A percentile compares a stretch with the other conserved stretches of the same genome.
Evolutionary conservation across 2,888 invertebrate species (phyloP).

Genomic region (Mallateleia sp.): DNA sequence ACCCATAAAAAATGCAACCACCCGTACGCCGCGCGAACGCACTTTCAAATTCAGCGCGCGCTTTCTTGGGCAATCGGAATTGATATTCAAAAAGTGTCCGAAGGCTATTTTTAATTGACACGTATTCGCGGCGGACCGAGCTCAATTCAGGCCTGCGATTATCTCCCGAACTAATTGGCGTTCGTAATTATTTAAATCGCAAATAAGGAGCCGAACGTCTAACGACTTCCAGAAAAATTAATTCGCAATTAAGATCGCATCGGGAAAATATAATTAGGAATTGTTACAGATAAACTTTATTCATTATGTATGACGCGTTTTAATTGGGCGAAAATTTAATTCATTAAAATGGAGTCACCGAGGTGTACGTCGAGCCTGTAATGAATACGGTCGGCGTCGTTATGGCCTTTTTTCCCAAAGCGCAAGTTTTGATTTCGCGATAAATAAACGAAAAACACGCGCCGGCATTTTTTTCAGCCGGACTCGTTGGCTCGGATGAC

Average conservation of each 20-base stretch:
- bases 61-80: slow-evolving; percentile 49
- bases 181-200: slow-evolving; percentile 63
- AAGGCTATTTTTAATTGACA: slow-evolving; percentile 68
- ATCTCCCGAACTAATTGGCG: slow-evolving; percentile 66
- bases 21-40: slow-evolving; percentile 12
- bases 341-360: slow-evolving; percentile 37
- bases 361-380: slow-evolving; percentile 19
- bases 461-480: background rate
- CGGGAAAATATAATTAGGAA: slow-evolving; percentile 69
- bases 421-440: background rate
- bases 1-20: slow-evolving; percentile 46
- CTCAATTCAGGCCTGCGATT: slow-evolving; percentile 41
- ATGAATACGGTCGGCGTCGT: slow-evolving; percentile 25
- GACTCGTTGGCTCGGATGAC: background rate
- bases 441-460: background rate
- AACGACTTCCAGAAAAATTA: slow-evolving; percentile 63
- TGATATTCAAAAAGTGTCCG: slow-evolving; percentile 58
- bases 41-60: slow-evolving; percentile 44
- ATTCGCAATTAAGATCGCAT: slow-evolving; percentile 66
- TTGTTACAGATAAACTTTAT: slow-evolving; percentile 60
- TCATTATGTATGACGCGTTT: slow-evolving; percentile 58
- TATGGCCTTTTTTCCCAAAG: slow-evolving; percentile 4
- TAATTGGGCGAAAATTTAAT: slow-evolving; percentile 52
- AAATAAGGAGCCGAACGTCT: slow-evolving; percentile 56
- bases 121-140: slow-evolving; percentile 32